Evolutionary conservation across 2,797 vertebrate genomes (phyloP).

Genomic region (Pelodytes ibericus): DNA sequence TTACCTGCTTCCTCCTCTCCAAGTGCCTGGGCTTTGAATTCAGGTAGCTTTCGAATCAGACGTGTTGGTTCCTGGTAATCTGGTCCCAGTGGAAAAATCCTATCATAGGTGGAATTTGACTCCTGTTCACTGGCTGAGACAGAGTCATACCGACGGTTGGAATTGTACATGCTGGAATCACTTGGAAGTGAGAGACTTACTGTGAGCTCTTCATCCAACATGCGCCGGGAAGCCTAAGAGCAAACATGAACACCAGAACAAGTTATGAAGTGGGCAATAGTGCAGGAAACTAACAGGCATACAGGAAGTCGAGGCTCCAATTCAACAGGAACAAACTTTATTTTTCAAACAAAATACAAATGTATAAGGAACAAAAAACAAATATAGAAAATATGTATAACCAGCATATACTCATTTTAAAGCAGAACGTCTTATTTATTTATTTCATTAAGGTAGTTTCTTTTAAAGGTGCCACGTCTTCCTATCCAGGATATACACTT

Average conservation of each 20-base stretch:
- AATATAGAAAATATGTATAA: too few relatives aligned
- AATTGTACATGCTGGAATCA: conserved; percentile 90
- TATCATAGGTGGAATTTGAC: conserved; percentile 91
- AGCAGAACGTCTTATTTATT: too few relatives aligned
- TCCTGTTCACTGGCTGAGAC: conserved; percentile 85
- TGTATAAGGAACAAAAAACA: too few relatives aligned
- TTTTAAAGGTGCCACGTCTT: too few relatives aligned
- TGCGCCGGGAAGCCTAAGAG: conserved; percentile 86
- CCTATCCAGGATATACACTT: too few relatives aligned
- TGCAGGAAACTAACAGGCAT: not conserved
- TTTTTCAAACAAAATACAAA: too few relatives aligned
- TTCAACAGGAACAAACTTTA: too few relatives aligned
- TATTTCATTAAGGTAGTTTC: too few relatives aligned
- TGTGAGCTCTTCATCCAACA: conserved; percentile 96
- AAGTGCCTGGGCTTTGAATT: conserved; percentile 73
- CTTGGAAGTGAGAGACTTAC: conserved; percentile 96
- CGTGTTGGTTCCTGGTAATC: conserved; percentile 97
- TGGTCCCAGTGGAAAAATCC: conserved; percentile 91
- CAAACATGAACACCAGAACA: conserved; percentile 15
- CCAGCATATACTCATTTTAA: too few relatives aligned
- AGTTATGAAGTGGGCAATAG: not conserved
- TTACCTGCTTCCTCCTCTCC: conserved; percentile 86
- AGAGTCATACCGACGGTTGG: conserved; percentile 72
- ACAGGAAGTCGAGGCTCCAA: too few relatives aligned
- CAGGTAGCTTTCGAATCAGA: conserved; percentile 89